Conservation (phyloP, 2,797 vertebrate genomes). For the Mycteria americana region DNA sequence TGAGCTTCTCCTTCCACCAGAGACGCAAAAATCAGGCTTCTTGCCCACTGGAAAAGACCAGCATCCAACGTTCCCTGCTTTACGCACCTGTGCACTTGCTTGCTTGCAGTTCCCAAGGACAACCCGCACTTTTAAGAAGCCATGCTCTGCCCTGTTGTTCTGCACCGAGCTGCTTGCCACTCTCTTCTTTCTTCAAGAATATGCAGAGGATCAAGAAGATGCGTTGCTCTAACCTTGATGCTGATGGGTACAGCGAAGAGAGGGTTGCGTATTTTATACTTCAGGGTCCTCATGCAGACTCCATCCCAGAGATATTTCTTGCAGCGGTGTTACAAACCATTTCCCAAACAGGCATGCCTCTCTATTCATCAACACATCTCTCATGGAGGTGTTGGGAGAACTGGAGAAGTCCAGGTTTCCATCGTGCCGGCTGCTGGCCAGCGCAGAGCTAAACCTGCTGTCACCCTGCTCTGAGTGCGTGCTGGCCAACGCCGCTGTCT, state of each 20-base stretch:
- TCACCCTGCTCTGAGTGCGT: not conserved
- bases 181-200: not conserved
- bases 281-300: accelerated
- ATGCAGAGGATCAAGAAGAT: not conserved
- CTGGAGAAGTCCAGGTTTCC: not conserved
- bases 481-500: not conserved
- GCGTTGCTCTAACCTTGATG: not conserved
- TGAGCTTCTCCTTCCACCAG: not conserved
- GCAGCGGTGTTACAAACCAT: not conserved
- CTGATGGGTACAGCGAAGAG: not conserved
- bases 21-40: not conserved
- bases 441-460: not conserved
- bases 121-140: not conserved
- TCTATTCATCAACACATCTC: accelerated
- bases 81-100: not conserved
- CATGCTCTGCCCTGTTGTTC: not conserved
- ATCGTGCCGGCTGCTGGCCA: not conserved
- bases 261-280: not conserved
- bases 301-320: not conserved
- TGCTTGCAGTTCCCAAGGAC: accelerated
- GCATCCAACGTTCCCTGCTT: accelerated
- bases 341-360: not conserved
- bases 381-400: accelerated
- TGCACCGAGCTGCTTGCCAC: not conserved
- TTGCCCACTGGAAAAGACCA: not conserved